Percentiles rank a stretch among this genome's conserved stretches.
Evolutionary conservation across 2,797 vertebrate genomes (phyloP).

Genomic region (Crocodylus rhombifer): DNA sequence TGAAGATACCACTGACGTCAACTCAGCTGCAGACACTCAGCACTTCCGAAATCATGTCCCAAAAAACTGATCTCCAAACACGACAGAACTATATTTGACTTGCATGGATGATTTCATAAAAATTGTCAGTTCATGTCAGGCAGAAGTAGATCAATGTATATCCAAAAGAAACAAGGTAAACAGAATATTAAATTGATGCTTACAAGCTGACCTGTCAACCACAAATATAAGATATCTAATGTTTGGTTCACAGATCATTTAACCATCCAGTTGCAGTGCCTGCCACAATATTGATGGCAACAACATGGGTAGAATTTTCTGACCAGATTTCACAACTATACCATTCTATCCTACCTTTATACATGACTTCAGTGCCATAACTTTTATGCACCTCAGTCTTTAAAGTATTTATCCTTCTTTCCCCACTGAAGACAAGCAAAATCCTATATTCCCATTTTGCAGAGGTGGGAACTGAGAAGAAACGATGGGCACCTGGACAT

Average conservation of each 20-base stretch:
- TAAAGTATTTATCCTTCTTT: not conserved
- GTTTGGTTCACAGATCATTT: not conserved
- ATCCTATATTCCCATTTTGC: too few species aligned
- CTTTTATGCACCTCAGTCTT: rapidly evolving
- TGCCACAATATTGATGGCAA: not conserved
- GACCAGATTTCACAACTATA: not conserved
- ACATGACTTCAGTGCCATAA: not conserved
- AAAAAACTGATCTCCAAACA: rapidly evolving
- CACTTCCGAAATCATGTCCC: not conserved
- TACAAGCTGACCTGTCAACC: slow-evolving; percentile 24
- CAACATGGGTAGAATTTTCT: not conserved
- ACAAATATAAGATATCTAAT: not conserved
- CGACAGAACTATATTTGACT: not conserved
- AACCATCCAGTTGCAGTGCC: not conserved
- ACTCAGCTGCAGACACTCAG: not conserved
- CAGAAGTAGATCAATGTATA: not conserved
- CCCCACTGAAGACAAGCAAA: rapidly evolving
- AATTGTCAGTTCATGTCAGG: not conserved
- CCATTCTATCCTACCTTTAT: too few species aligned
- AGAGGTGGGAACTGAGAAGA: too few species aligned
- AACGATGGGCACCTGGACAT: too few species aligned
- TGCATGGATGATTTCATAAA: not conserved
- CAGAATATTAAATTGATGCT: not conserved
- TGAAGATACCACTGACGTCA: not conserved
- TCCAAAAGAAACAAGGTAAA: not conserved